Percentiles rank a stretch among this genome's conserved stretches.
Evolutionary conservation across 1,140 invertebrate species (phyloP).

Genomic region (Phymastichus coffea): DNA sequence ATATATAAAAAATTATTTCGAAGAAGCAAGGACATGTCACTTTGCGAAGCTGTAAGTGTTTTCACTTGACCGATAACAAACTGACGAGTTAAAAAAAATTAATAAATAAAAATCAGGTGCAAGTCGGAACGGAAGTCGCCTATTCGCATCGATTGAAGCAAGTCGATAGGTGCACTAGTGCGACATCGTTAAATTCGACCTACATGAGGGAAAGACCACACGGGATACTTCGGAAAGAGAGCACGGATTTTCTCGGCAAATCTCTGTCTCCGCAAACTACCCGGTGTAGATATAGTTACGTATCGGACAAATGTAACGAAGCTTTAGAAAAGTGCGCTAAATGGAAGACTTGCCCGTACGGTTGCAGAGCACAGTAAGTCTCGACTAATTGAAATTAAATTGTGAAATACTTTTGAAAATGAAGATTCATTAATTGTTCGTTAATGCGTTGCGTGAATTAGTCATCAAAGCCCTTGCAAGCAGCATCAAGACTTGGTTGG

Average conservation of each 20-base stretch:
- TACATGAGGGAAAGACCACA: not conserved
- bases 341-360: not conserved
- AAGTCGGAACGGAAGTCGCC: constrained; percentile 14
- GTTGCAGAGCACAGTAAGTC: not conserved
- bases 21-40: constrained; percentile 40
- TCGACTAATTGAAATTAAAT: no score
- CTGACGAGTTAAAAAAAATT: not conserved
- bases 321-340: not conserved
- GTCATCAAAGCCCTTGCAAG: no score
- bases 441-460: no score
- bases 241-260: not conserved
- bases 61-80: no score
- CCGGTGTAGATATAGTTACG: not conserved
- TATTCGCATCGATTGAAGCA: not conserved
- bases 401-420: no score
- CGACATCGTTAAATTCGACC: not conserved
- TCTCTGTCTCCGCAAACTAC: not conserved
- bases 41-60: not conserved
- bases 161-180: not conserved
- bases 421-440: no score
- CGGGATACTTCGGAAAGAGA: constrained; percentile 13
- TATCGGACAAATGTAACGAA: not conserved
- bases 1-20: constrained; percentile 43
- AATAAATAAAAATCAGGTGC: constrained; percentile 5
- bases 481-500: no score